Evolutionary conservation across 2,888 invertebrate genomes (phyloP), one percentile per base, ranked within the genome.

Genomic region (Drosophila diplacantha): DNA sequence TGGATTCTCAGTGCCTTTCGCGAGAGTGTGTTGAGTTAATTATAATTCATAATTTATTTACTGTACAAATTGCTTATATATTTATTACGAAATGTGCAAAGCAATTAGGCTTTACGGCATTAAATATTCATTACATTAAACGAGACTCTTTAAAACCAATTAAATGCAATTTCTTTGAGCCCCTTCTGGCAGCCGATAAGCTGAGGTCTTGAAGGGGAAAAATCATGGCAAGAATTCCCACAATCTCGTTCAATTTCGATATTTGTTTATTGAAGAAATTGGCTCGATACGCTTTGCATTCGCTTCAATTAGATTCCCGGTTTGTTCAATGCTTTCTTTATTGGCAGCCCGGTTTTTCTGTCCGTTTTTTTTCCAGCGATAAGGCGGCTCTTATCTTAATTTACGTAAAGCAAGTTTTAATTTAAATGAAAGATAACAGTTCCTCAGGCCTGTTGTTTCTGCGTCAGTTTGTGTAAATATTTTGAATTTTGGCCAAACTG

Each of bases 1-100:
- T 75, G 67, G 70, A 62, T 53, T 52, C 38, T 35, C 31, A 49
- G 34, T 62, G 43, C 8, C 32, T 55, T 22, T 24, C 31, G 56
- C 46, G 61, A 38, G 57, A 29, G 56, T 59, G 56, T 43, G 54
- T 39, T 65, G 66, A 55, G 59, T 58, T 31, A 43, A 53, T 55
- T 69, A 65, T 69, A 54, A 69, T 59, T 69, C 69, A 57, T 58
- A 69, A 69, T 73, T 75, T 59, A 73, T 71, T 47, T 44, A 56
- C 24, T 43, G 39, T 49, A 47, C 62, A 62, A 76, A 71, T 76
- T 59, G 51, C 50, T 61, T 18, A 61, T 44, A 53, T 65, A 76
- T 74, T 79, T 72, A 74, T 63, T 53, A 38, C 60, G 57, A 53
- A 20, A 68, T 60, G 62, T 69, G 71, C 54, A 32, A 34, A 18